phyloP scores from a whole-genome alignment of 2,113 vertebrate genomes.

The Motacilla alba region DNA sequence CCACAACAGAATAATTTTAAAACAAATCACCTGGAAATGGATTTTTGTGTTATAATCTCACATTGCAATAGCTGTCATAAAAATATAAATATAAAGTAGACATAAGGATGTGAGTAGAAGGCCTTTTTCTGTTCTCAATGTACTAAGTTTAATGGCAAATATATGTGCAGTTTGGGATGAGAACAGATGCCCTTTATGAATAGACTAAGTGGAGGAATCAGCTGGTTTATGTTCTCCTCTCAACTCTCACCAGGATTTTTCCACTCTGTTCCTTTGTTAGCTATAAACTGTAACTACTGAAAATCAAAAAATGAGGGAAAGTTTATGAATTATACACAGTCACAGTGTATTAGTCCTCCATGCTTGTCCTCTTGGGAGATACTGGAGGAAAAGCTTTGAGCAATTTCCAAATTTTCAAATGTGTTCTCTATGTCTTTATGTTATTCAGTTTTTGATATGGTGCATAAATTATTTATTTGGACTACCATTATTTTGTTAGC shows the following conservation, averaged over 20 bases:
- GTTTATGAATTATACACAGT: slow-evolving; percentile 74
- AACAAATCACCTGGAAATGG: slow-evolving; percentile 24
- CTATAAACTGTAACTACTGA: slow-evolving; percentile 16
- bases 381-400: slow-evolving; percentile 64
- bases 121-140: not conserved
- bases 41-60: slow-evolving; percentile 12
- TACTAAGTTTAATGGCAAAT: not conserved
- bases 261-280: slow-evolving; percentile 48
- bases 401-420: slow-evolving; percentile 67
- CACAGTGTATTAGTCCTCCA: slow-evolving; percentile 64
- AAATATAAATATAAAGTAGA: slow-evolving; percentile 6
- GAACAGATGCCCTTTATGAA: slow-evolving; percentile 35
- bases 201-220: slow-evolving; percentile 34
- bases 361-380: slow-evolving; percentile 67
- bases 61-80: not conserved
- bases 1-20: not conserved
- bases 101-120: not conserved
- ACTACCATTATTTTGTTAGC: slow-evolving; percentile 60
- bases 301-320: slow-evolving; percentile 57
- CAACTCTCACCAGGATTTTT: slow-evolving; percentile 21
- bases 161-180: not conserved
- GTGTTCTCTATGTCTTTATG: slow-evolving; percentile 62
- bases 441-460: slow-evolving; percentile 73
- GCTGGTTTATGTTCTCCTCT: slow-evolving; percentile 20
- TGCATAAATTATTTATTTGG: slow-evolving; percentile 80